phyloP scores from a whole-genome alignment of 2,888 invertebrate species.

The Protonemura montana region DNA sequence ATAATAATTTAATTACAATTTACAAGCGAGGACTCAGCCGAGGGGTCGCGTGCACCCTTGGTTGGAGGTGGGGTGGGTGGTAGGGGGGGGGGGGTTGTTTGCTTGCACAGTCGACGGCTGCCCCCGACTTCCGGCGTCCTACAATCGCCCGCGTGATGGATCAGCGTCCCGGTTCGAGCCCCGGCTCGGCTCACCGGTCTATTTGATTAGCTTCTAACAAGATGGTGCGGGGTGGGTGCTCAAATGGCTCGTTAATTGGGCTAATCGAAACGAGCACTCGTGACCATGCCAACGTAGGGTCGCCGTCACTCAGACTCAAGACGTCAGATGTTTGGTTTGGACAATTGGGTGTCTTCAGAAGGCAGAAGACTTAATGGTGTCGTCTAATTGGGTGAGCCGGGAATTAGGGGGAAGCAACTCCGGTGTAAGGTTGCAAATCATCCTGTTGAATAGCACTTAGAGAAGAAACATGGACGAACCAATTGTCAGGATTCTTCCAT shows the following conservation, averaged over 20 bases:
- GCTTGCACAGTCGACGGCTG: not conserved
- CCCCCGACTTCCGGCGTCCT: not conserved
- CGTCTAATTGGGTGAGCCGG: too few relatives aligned
- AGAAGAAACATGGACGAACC: too few relatives aligned
- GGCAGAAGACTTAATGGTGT: too few relatives aligned
- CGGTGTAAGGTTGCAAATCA: too few relatives aligned
- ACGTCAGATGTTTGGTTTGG: too few relatives aligned
- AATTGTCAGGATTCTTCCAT: too few relatives aligned
- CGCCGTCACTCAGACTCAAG: too few relatives aligned
- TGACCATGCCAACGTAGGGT: not conserved
- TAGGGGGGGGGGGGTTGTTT: not conserved
- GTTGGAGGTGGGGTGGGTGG: too few relatives aligned
- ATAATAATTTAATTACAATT: slow-evolving; percentile 12
- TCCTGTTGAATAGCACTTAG: too few relatives aligned
- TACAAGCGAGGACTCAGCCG: not conserved
- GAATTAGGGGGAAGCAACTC: too few relatives aligned
- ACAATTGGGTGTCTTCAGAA: too few relatives aligned
- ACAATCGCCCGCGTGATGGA: not conserved
- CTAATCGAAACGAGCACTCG: slow-evolving; percentile 12
- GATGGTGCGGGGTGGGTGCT: not conserved
- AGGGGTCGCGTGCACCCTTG: not conserved
- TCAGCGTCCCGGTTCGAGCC: not conserved
- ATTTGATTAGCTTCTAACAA: not conserved
- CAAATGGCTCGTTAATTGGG: not conserved
- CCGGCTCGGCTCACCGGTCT: not conserved